Conservation (phyloP, 1,140 invertebrate species). For the Solen grandis region DNA sequence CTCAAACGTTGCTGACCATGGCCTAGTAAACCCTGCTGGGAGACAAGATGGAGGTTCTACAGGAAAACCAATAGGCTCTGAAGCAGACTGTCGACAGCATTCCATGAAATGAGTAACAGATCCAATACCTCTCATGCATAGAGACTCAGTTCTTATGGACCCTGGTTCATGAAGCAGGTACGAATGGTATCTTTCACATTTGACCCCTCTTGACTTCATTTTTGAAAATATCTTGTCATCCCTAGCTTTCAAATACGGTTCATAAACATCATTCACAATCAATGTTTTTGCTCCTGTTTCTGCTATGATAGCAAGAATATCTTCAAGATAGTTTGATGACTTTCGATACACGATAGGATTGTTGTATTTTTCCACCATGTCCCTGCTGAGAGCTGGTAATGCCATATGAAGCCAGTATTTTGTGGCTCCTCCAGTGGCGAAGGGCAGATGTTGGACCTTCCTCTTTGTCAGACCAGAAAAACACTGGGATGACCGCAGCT, state of each 20-base stretch:
- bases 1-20: slow-evolving; percentile 5
- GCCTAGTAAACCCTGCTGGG: slow-evolving; percentile 23
- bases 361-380: slow-evolving; percentile 41
- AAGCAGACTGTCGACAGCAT: slow-evolving; percentile 48
- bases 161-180: slow-evolving; percentile 57
- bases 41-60: slow-evolving; percentile 38
- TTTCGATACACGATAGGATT: slow-evolving; percentile 54
- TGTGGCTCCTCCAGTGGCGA: slow-evolving; percentile 56
- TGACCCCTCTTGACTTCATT: slow-evolving; percentile 29
- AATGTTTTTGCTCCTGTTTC: slow-evolving; percentile 49
- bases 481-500: slow-evolving; percentile 51
- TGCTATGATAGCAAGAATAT: slow-evolving; percentile 33
- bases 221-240: slow-evolving; percentile 56
- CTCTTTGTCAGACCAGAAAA: slow-evolving; percentile 52
- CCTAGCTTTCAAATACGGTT: slow-evolving; percentile 60
- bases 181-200: slow-evolving; percentile 56
- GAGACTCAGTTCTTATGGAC: slow-evolving; percentile 51
- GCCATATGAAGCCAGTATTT: slow-evolving; percentile 61
- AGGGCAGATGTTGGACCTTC: slow-evolving; percentile 53
- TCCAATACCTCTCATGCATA: slow-evolving; percentile 59
- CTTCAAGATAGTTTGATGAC: slow-evolving; percentile 17
- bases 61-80: slow-evolving; percentile 50
- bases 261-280: slow-evolving; percentile 61
- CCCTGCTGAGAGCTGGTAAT: slow-evolving; percentile 40
- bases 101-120: slow-evolving; percentile 63